phyloP scores from a whole-genome alignment of 2,888 invertebrate genomes.

The Himalopsyche japonica region DNA sequence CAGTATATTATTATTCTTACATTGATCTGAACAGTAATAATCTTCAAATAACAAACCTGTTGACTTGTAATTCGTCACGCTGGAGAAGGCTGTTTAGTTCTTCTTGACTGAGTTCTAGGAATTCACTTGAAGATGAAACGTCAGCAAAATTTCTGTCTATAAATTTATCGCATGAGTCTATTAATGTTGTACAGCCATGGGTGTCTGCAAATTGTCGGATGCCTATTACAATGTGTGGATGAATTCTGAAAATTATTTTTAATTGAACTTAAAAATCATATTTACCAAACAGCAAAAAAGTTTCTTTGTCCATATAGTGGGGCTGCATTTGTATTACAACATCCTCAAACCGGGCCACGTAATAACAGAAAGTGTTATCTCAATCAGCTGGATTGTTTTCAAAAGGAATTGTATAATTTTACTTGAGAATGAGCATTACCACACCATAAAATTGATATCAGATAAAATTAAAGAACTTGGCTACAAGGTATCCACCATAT shows the following conservation, averaged over 20 bases:
- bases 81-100: slow-evolving; percentile 72
- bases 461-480: too few relatives aligned
- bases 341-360: too few relatives aligned
- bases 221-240: slow-evolving; percentile 79
- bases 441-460: too few relatives aligned
- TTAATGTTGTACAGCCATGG: slow-evolving; percentile 69
- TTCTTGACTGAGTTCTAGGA: slow-evolving; percentile 62
- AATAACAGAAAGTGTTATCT: too few relatives aligned
- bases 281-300: too few relatives aligned
- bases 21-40: not conserved
- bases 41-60: slow-evolving; percentile 45
- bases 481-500: too few relatives aligned
- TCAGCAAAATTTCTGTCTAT: slow-evolving; percentile 79
- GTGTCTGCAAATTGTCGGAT: slow-evolving; percentile 81
- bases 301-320: too few relatives aligned
- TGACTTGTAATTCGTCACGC: slow-evolving; percentile 77
- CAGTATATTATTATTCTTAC: not conserved
- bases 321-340: too few relatives aligned
- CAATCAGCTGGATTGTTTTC: too few relatives aligned
- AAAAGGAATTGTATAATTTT: too few relatives aligned
- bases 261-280: too few relatives aligned
- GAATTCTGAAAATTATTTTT: slow-evolving; percentile 59
- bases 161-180: slow-evolving; percentile 76
- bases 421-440: too few relatives aligned
- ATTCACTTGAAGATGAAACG: slow-evolving; percentile 78